Evolutionary conservation across 2,888 invertebrate species (phyloP), one percentile per base, ranked within the genome.

Genomic region (Trissoscelio sp.): DNA sequence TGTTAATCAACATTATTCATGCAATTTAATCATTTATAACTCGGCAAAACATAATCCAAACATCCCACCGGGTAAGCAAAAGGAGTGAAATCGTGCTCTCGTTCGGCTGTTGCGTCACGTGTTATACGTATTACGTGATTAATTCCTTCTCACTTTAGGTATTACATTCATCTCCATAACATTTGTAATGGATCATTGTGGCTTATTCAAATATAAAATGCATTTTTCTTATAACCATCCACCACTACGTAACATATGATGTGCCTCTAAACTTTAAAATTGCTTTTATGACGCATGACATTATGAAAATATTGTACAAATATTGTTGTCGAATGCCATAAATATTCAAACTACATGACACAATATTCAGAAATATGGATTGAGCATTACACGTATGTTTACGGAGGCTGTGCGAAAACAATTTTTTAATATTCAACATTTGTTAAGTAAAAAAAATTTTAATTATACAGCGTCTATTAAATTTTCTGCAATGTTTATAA

Each of bases 101-200:
- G 58, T 82, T 83, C 73, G 53, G 73, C 66, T 39, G 74, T 86
- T 86, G 82, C 84, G 48, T 84, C 84, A 85, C 67, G 24, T 60
- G 70, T 81, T 83, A 83, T 69, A 67, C 55, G 74, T 80, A 72
- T 79, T 81, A 83, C 79, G 80, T 73, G 78, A 81, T 82, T 82
- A 81, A 83, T 83, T 79, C 31, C 73, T 67, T 79, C 79, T 79
- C 79, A 53, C 67, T 60, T 60, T 44, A 67, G 39, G 67, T 79
- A 73, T 73, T 67, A 79, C 73, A 73, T 60, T 31, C 60, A 69
- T 69, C 77, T 62, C 77, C 53, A 62, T 62, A 77, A 77, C 55
- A 77, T 46, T 28, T 62, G 55, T 77, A 77, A 77, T 77, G 46
- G 62, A 77, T 69, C 44, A 67, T 69, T 77, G 69, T 51, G 22